Evolutionary conservation across 2,113 vertebrate genomes (phyloP).

Genomic region (Oenanthe oenanthe): DNA sequence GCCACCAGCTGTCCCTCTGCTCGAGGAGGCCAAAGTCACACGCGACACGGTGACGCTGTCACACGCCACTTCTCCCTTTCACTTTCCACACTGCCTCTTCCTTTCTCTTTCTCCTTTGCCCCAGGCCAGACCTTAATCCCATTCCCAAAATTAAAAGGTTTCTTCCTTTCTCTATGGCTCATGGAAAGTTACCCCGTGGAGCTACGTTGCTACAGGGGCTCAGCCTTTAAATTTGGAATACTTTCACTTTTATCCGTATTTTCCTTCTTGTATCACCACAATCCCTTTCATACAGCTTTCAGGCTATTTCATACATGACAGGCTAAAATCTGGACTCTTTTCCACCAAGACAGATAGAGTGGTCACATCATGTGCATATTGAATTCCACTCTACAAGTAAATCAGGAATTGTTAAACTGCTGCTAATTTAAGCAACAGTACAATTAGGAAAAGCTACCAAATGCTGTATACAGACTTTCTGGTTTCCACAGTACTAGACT

Average conservation of each 20-base stretch:
- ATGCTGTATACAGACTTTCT: neutral
- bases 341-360: neutral
- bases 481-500: neutral
- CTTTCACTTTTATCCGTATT: conserved; percentile 13
- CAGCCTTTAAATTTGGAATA: neutral
- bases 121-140: neutral
- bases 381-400: neutral
- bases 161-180: neutral
- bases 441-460: neutral
- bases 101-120: neutral
- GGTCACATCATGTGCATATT: neutral
- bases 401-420: neutral
- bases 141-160: neutral
- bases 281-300: neutral
- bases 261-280: neutral
- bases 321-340: neutral
- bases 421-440: conserved; percentile 6
- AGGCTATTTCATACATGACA: neutral
- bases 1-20: neutral
- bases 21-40: conserved; percentile 3
- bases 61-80: neutral
- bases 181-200: neutral
- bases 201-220: neutral
- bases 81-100: neutral
- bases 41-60: neutral